These are phyloP conservation scores for Pemphredon lugubris DNA, from an alignment of 2,888 invertebrate genomes.

Conservation along the genomic window DNA sequence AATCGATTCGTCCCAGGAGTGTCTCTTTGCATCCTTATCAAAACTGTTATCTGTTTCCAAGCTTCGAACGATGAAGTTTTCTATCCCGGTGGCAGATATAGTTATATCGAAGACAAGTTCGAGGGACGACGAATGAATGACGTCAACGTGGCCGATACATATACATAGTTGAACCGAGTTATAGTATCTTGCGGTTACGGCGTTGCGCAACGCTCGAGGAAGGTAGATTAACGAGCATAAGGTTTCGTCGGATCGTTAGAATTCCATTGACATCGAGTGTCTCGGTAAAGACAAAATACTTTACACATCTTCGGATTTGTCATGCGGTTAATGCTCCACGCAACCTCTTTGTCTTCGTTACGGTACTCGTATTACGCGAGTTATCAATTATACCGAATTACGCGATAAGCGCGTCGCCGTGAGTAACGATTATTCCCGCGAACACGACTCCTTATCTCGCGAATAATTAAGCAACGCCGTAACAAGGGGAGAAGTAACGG, in stretches of 20 bases:
- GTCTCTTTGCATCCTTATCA: no score
- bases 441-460: no score
- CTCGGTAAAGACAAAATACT: conserved; percentile 22
- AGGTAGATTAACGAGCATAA: conserved; percentile 52
- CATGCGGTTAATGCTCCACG: background rate
- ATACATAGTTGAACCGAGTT: conserved; percentile 33
- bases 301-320: background rate
- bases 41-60: no score
- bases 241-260: conserved; percentile 56
- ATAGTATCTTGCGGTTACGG: conserved; percentile 55
- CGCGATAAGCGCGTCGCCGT: conserved; percentile 4
- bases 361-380: background rate
- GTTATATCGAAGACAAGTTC: conserved; percentile 7
- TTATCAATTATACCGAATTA: background rate
- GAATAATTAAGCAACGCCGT: no score
- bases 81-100: no score
- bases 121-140: conserved; percentile 30
- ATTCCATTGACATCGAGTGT: conserved; percentile 48
- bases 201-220: conserved; percentile 53
- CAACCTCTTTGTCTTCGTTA: conserved; percentile 11
- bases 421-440: no score
- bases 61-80: no score
- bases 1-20: no score
- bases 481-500: no score
- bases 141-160: conserved; percentile 50